Base-by-base conservation (phyloP, 2,888 invertebrate genomes). In the Anthoptus insignis region DNA sequence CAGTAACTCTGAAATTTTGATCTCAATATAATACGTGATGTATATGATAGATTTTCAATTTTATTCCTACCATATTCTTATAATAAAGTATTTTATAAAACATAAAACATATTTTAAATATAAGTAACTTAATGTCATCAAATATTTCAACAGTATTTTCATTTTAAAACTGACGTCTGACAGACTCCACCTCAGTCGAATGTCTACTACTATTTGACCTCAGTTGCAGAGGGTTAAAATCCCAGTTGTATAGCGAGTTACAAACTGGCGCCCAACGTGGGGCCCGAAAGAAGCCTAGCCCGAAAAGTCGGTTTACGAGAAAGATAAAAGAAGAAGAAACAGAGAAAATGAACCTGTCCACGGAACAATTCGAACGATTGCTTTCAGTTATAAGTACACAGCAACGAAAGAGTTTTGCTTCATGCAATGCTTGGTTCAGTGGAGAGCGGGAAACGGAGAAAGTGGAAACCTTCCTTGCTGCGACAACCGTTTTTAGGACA, bases 401-500 rank as follows among this genome's bases (percentile, higher is more conserved):
- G 2, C 6, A 3, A 4, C 13, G 37, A 13, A 53, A 19, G 3
- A 34, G 34, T 4, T 21, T 53, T n/a, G n/a, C n/a, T 5, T 11
- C 16, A 21, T 53, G 53, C 21, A 37, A 19, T n/a, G 13, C 5
- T 21, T 13, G 2, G 9, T 71, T 50, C 27, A 32, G 61, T 53
- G 71, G 71, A 4, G 11, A 13, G 2, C 50, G 37, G 11, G 37
- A 54, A 11, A 2, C 29, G 3, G 68, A 67, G 50, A 11, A 22
- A 1, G 47, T 71, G 13, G 68, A 68, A 54, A 24, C 65, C 5
- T 71, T 71, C 42, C 45, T 69, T 8, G 4, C 59, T 6, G 57
- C 63, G 3, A 53, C 42, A 9, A 24, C 39, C 2, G 54, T 60
- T 0, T 69, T 57, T 39, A 67, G 67, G 32, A 27, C 59, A 3